Base-by-base conservation (phyloP, 1,140 invertebrate species). In the Mamestra configurata region DNA sequence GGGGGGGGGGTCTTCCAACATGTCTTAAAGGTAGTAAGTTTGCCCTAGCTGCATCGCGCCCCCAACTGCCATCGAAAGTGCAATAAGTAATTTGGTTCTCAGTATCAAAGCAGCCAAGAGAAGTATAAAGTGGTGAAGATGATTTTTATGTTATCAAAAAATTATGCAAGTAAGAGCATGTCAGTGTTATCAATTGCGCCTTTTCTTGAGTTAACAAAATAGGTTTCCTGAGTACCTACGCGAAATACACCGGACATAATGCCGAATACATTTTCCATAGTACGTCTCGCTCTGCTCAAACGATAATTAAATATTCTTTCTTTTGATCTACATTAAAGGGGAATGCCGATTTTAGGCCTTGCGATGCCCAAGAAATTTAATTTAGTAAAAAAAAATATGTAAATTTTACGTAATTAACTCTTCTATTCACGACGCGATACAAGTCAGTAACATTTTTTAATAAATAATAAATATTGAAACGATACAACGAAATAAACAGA, bases 241-340 rank as follows among this genome's bases (percentile, higher is more conserved):
- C 68, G 43, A 53, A 71, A 71, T 15, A 49, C 43, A 71, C 18
- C 18, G 40, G 68, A 49, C 24, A 71, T 49, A 71, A 71, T 71
- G 43, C 68, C 68, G 46, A 71, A 71, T 51, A 49, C 68, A 18
- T 71, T 71, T 31, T 71, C 68, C 43, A 71, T 43, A 71, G 51
- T 71, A 10, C 68, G 40, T 71, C 68, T 71, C 20, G 68, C 68
- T 71, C 68, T 71, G 24, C 68, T 71, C 46, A 71, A 71, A 20
- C 68, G 40, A 53, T 51, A 71, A 71, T 71, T 71, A 71, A 71
- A 71, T 51, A 71, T 71, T 51, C 46, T 71, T 20, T 71, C 46
- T 53, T 40, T 43, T 68, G 64, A 68, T 43, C 64, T 46, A 20
- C 43, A 43, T 4, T 40, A 4, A 68, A 43, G 64, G 61, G 11